Conservation (phyloP, 2,797 vertebrate species). For the Fringilla coelebs region DNA sequence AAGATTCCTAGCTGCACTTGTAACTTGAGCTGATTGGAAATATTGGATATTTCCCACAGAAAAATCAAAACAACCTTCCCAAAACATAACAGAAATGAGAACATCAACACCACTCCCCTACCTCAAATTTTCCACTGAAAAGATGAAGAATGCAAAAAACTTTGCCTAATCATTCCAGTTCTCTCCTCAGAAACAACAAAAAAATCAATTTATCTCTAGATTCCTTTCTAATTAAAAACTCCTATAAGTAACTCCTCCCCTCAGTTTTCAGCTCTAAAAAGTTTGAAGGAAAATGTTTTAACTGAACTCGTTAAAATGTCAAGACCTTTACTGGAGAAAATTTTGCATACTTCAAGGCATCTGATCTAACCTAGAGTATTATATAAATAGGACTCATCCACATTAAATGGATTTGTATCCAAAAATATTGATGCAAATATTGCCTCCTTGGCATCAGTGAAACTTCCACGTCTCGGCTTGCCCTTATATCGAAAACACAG, state of each 20-base stretch:
- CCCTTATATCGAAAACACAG: not conserved
- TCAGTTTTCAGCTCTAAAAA: not conserved
- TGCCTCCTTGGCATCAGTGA: not conserved
- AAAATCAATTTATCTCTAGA: not conserved
- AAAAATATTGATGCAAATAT: not conserved
- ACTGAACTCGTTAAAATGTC: not conserved
- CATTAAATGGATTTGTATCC: not conserved
- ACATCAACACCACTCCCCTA: not conserved
- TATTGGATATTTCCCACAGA: not conserved
- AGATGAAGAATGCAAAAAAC: not conserved
- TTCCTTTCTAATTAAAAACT: not conserved
- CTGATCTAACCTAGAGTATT: not conserved
- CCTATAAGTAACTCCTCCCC: not conserved
- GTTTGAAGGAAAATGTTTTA: not conserved
- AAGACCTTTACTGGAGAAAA: not conserved
- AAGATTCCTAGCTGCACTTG: not conserved
- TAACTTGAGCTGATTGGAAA: not conserved
- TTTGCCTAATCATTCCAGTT: not conserved
- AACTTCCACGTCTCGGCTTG: not conserved
- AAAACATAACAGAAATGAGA: not conserved
- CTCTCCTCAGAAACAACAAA: not conserved
- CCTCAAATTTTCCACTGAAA: not conserved
- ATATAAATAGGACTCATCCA: not conserved
- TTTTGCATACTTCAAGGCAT: not conserved
- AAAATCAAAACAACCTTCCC: not conserved